Base-by-base conservation (phyloP, 2,113 vertebrate genomes). In the Tautogolabrus adspersus region DNA sequence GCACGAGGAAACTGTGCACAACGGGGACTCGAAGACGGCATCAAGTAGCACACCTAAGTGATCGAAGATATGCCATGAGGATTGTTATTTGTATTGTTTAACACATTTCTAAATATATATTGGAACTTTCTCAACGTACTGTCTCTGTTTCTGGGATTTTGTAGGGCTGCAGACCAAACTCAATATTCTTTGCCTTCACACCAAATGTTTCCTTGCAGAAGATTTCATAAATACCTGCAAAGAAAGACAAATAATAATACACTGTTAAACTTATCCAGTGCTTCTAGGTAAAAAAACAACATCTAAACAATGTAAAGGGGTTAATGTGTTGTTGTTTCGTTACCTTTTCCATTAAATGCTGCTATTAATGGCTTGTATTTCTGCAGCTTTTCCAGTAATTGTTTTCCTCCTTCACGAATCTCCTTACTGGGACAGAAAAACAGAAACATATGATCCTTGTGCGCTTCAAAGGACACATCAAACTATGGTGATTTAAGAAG, bases 141-240 rank as follows among this genome's bases (percentile, higher is more conserved):
- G 98, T 99, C 87, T 98, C 94, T 63, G 97, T 98, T 46, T 98
- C 96, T 47, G 98, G 98, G 69, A 99, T 96, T 90, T 95, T 97
- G 92, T 99, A 97, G 5, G 98, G 98, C 81, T 99, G 98, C 65
- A 99, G 90, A 63, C 98, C 98, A 88, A 99, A 99, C 75, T 98
- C 97, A 55, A 99, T 91, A 58, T 98, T 98, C 92, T 99, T 99
- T 69, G 98, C 94, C 87, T 96, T 99, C 77, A 99, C 95, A 77
- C 98, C 98, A 91, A 99, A 99, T 63, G 96, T 96, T 92, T 99
- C 98, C 93, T 95, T 99, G 94, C 97, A 97, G 93, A 99, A 99
- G 90, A 97, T 99, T 95, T 99, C 98, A 92, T 99, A 99, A 94
- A 99, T 99, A 89, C 98, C 98, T 99, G 81, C 34, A 91, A 84